Conservation (phyloP, 2,888 invertebrate genomes). For the Syrista parreyssii region DNA sequence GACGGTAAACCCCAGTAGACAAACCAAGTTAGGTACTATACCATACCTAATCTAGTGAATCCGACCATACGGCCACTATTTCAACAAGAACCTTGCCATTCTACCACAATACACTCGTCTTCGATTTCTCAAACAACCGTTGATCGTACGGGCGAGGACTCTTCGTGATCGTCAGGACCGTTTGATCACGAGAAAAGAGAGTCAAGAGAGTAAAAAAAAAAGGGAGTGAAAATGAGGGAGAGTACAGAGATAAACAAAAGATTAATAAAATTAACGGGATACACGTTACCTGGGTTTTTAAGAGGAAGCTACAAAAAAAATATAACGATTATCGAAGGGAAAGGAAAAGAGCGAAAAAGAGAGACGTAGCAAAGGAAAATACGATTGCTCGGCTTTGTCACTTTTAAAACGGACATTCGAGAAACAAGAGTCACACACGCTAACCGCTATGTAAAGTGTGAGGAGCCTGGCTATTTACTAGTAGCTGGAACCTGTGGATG, state of each 20-base stretch:
- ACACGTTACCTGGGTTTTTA: not conserved
- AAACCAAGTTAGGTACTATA: conserved; percentile 63
- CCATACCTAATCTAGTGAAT: conserved; percentile 46
- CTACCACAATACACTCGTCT: conserved; percentile 23
- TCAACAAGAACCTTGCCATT: conserved; percentile 20
- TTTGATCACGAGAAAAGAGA: not conserved
- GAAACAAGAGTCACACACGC: conserved; percentile 25
- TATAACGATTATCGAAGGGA: conserved; percentile 13
- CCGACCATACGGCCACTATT: conserved; percentile 24
- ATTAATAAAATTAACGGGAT: not conserved
- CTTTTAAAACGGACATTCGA: conserved; percentile 23
- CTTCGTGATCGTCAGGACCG: not conserved
- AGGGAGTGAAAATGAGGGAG: not conserved
- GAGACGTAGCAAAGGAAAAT: not conserved
- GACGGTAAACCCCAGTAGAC: conserved; percentile 65
- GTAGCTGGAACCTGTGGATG: conserved; percentile 2
- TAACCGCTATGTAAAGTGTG: conserved; percentile 33
- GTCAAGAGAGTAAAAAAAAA: not conserved
- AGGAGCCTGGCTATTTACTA: conserved; percentile 26
- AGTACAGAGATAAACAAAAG: not conserved
- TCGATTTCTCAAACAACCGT: conserved; percentile 26
- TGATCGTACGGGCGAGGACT: conserved; percentile 7
- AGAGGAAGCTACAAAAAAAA: not conserved
- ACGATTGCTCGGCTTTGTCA: not conserved
- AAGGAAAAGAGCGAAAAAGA: not conserved